phyloP scores from a whole-genome alignment of 2,888 invertebrate species.

The Rhagonycha fulva region DNA sequence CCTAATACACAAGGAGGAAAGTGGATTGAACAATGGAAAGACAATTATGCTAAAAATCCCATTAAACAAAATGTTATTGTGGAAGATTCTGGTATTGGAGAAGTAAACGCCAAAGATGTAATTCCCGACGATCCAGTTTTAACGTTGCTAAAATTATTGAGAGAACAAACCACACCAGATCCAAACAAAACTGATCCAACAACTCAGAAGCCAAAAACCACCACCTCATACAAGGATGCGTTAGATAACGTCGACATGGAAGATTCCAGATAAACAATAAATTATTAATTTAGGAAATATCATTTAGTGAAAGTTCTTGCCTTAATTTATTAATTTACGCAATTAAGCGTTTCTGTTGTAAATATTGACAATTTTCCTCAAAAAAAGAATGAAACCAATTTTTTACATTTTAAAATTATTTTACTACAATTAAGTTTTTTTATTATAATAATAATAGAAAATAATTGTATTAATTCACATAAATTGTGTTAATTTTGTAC shows the following conservation, averaged over 20 bases:
- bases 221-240: slow-evolving; percentile 39
- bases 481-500: slow-evolving; percentile 20
- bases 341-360: neutral
- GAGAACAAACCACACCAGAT: slow-evolving; percentile 5
- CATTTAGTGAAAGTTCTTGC: slow-evolving; percentile 1
- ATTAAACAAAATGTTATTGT: neutral
- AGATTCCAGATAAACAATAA: neutral
- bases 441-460: neutral
- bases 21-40: slow-evolving; percentile 67
- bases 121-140: slow-evolving; percentile 41
- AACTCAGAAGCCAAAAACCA: slow-evolving; percentile 26
- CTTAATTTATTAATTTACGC: neutral
- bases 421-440: neutral
- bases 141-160: slow-evolving; percentile 29
- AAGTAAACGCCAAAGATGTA: slow-evolving; percentile 54
- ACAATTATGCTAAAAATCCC: slow-evolving; percentile 40
- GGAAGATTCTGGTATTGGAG: slow-evolving; percentile 48
- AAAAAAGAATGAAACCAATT: neutral
- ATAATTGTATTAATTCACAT: slow-evolving; percentile 5
- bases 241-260: slow-evolving; percentile 42
- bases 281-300: neutral
- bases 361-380: neutral
- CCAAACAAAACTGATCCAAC: slow-evolving; percentile 9
- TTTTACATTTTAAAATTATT: neutral
- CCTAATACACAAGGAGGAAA: slow-evolving; percentile 58